Evolutionary conservation across 1,140 invertebrate genomes (phyloP).

Genomic region (Bombus cullumanus): DNA sequence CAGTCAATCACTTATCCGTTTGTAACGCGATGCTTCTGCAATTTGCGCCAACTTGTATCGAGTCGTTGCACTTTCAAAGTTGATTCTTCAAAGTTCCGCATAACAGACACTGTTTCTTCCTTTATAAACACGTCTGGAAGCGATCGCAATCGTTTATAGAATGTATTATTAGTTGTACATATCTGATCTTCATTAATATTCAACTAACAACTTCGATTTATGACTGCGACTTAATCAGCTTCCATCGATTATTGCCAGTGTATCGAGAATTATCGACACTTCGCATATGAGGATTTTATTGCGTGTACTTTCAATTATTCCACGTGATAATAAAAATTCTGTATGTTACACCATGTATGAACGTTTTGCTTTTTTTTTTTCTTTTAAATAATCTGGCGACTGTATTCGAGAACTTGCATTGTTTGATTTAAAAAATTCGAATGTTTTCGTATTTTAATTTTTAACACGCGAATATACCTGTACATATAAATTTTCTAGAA

Average conservation of each 20-base stretch:
- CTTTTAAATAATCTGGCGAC: not conserved
- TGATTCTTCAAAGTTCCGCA: slow-evolving; percentile 1
- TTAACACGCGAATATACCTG: too few relatives aligned
- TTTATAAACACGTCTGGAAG: not conserved
- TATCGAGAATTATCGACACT: not conserved
- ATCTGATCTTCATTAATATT: slow-evolving; percentile 6
- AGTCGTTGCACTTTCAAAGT: not conserved
- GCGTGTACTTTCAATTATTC: not conserved
- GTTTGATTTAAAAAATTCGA: not conserved
- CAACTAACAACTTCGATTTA: slow-evolving; percentile 6
- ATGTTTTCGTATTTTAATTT: not conserved
- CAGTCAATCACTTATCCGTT: not conserved
- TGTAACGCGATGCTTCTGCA: slow-evolving; percentile 12
- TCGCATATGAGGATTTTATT: not conserved
- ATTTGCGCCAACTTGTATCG: not conserved
- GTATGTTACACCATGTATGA: too few relatives aligned
- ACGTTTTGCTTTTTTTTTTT: not conserved
- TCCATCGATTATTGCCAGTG: not conserved
- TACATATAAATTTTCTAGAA: too few relatives aligned
- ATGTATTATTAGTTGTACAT: slow-evolving; percentile 5
- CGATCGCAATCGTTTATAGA: not conserved
- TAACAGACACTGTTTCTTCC: not conserved
- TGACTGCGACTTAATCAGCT: slow-evolving; percentile 1
- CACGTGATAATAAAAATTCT: not conserved
- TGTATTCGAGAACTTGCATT: too few relatives aligned